Evolutionary conservation across 2,888 invertebrate species (phyloP).

Genomic region (Agriopis marginaria): DNA sequence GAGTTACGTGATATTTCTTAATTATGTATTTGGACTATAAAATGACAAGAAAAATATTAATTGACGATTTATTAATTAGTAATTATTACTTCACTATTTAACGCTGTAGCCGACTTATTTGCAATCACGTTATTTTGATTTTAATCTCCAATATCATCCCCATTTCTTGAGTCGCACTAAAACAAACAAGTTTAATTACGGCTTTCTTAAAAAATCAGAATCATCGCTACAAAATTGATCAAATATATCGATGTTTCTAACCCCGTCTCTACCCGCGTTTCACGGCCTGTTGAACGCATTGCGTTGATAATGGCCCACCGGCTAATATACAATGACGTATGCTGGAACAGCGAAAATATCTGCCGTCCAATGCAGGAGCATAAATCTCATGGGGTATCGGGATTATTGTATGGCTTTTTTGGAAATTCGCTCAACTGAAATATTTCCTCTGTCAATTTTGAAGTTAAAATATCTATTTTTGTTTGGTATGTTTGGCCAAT

Average conservation of each 20-base stretch:
- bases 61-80: too few species aligned
- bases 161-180: too few species aligned
- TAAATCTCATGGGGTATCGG: conserved; percentile 31
- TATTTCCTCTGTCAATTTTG: conserved; percentile 7
- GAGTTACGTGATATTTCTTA: too few species aligned
- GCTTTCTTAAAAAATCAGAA: background rate
- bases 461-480: background rate
- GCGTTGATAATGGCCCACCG: conserved; percentile 51
- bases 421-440: conserved; percentile 12
- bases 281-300: conserved; percentile 50
- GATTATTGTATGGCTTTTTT: conserved; percentile 20
- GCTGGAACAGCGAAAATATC: conserved; percentile 42
- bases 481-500: background rate
- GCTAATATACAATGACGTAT: conserved; percentile 54
- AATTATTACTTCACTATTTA: too few species aligned
- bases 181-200: too few species aligned
- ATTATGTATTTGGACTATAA: too few species aligned
- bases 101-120: too few species aligned
- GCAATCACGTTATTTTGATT: too few species aligned
- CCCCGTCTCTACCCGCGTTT: conserved; percentile 37
- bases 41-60: too few species aligned
- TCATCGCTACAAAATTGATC: background rate
- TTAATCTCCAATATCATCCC: too few species aligned
- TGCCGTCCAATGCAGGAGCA: conserved; percentile 25
- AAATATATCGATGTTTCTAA: conserved; percentile 1